phyloP scores from a whole-genome alignment of 2,113 vertebrate genomes.

The Forbesichthys agassizii region DNA sequence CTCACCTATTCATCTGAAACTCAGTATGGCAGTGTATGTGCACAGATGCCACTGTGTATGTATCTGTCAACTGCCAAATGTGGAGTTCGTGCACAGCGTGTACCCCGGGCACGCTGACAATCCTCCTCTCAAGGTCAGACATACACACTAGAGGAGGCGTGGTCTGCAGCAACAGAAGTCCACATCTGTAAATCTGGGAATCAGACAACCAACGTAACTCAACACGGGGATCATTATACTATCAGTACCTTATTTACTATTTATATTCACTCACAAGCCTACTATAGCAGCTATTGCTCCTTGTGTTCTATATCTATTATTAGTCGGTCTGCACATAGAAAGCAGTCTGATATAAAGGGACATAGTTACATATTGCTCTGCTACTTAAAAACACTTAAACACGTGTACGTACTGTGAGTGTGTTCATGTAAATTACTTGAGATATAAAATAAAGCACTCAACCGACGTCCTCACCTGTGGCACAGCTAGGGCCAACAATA shows the following conservation, averaged over 20 bases:
- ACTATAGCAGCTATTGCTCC: too few species aligned
- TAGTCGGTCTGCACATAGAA: too few species aligned
- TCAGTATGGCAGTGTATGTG: conserved; percentile 68
- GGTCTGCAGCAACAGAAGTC: conserved; percentile 73
- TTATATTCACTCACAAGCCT: too few species aligned
- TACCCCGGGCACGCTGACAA: conserved; percentile 67
- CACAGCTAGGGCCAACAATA: conserved; percentile 43
- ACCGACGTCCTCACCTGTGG: conserved; percentile 53
- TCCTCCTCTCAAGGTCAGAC: conserved; percentile 53
- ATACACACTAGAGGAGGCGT: conserved; percentile 58
- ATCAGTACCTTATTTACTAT: too few species aligned
- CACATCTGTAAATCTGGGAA: conserved; percentile 62
- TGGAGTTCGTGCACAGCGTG: conserved; percentile 77
- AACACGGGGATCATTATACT: too few species aligned
- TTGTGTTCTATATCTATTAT: too few species aligned
- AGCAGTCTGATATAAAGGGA: too few species aligned
- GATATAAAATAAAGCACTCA: not conserved
- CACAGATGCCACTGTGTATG: conserved; percentile 69
- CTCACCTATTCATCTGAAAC: conserved; percentile 57
- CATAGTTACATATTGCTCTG: too few species aligned
- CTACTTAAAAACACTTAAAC: too few species aligned
- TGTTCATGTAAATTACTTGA: too few species aligned
- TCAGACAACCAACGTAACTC: not conserved
- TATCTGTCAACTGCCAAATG: conserved; percentile 73
- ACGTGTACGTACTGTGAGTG: too few species aligned